Evolutionary conservation across 1,140 invertebrate species (phyloP), one percentile per base, ranked within the genome.

Genomic region (Penaeus indicus): DNA sequence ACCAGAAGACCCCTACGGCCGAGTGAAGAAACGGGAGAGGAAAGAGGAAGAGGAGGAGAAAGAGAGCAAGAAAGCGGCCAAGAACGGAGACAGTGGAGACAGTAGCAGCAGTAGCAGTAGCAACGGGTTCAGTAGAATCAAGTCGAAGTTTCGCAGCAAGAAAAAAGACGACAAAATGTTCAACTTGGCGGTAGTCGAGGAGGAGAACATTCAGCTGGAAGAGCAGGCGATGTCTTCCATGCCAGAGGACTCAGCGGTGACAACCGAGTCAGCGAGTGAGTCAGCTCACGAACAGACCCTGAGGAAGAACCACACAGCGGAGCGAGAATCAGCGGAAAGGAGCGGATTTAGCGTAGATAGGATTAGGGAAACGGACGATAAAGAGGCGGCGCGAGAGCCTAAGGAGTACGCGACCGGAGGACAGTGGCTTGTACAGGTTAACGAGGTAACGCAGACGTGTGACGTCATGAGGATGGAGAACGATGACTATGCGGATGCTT

Each of bases 141-240:
- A 61, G 69, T 85, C 84, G 22, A 85, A 77, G 25, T 72, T 85
- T 7, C 64, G 67, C 21, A 16, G 21, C 10, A 84, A 25, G 27
- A 75, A 84, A n/a, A 85, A 77, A 72, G 83, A 85, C 16, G 84
- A 85, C 47, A 75, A 85, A 85, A 54, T 85, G 25, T 77, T 77
- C 54, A 85, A n/a, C 62, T 42, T 67, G 21, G 32, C 42, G 27
- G 77, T 85, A 54, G 69, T 85, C 16, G 69, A 85, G 47, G 69
- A 85, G 38, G 83, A 84, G 69, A 27, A 75, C 54, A 1, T 16
- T 1, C 78, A 80, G 78, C 78, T 80, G 78, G 32, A 25, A n/a
- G 54, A 60, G 25, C 78, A 80, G 78, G 78, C 61, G 78, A 54
- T 54, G 54, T 54, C 54, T 2, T 54, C 54, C 54, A 54, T 54